A percentile compares a stretch with the other conserved stretches of the same genome.
phyloP scores from a whole-genome alignment of 2,888 invertebrate genomes.

The Drosophila lacicola region DNA sequence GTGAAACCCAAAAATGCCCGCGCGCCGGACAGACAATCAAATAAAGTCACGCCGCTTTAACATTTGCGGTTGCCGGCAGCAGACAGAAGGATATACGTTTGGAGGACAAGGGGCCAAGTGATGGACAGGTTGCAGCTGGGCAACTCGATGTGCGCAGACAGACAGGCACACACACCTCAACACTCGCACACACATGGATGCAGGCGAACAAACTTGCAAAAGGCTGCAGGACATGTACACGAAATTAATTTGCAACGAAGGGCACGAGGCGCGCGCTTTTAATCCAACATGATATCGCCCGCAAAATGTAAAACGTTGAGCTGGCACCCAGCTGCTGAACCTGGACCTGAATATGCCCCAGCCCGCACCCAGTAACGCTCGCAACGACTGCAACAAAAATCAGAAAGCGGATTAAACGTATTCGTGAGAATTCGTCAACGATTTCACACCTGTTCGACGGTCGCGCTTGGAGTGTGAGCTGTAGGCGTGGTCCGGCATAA shows the following conservation, averaged over 20 bases:
- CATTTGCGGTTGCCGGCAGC: constrained; percentile 66
- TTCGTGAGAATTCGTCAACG: constrained; percentile 84
- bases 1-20: constrained; percentile 37
- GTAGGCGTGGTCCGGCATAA: constrained; percentile 62
- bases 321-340: constrained; percentile 23
- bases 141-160: constrained; percentile 51
- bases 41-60: constrained; percentile 79
- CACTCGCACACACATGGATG: constrained; percentile 24
- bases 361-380: constrained; percentile 5
- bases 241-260: constrained; percentile 74
- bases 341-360: constrained; percentile 18
- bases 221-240: constrained; percentile 78
- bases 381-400: constrained; percentile 68
- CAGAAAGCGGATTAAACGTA: constrained; percentile 83
- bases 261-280: constrained; percentile 56
- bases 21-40: constrained; percentile 63
- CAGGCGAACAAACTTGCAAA: constrained; percentile 52
- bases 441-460: constrained; percentile 80
- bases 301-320: constrained; percentile 64
- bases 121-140: constrained; percentile 44
- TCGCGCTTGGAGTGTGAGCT: constrained; percentile 4
- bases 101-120: constrained; percentile 22
- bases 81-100: constrained; percentile 3
- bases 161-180: constrained; percentile 25
- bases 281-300: constrained; percentile 79